Evolutionary conservation across 2,113 vertebrate species (phyloP).

Genomic region (Thinocorus orbignyianus): DNA sequence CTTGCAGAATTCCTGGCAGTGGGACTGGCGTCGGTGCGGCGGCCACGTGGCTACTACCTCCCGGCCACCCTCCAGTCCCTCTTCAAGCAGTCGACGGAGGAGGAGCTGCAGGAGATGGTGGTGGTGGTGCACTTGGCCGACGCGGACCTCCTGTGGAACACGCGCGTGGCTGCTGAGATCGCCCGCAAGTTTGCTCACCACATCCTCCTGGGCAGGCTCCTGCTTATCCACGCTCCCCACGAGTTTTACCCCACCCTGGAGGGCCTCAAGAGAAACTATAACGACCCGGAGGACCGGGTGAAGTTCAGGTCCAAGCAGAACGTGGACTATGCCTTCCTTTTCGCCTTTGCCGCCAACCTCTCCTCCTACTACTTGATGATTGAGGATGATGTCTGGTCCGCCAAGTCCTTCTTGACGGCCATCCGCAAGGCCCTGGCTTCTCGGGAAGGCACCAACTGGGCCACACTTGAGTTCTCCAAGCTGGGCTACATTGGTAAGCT

Average conservation of each 20-base stretch:
- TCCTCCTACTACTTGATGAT: constrained; percentile 87
- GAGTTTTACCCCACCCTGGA: constrained; percentile 69
- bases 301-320: constrained; percentile 88
- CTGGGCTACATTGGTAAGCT: constrained; percentile 89
- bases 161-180: constrained; percentile 19
- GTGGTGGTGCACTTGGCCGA: constrained; percentile 86
- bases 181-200: constrained; percentile 57
- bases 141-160: constrained; percentile 70
- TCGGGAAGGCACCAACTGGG: constrained; percentile 72
- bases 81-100: constrained; percentile 77
- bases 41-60: constrained; percentile 74
- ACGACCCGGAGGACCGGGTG: constrained; percentile 68
- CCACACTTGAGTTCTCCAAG: constrained; percentile 86
- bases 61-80: constrained; percentile 79
- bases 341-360: constrained; percentile 79
- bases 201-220: constrained; percentile 73
- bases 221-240: constrained; percentile 74
- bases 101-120: constrained; percentile 80
- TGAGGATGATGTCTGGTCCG: constrained; percentile 77
- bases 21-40: constrained; percentile 78
- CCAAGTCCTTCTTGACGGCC: constrained; percentile 75
- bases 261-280: constrained; percentile 79
- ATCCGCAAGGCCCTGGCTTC: constrained; percentile 72
- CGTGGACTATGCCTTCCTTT: constrained; percentile 80
- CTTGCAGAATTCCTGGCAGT: constrained; percentile 79